Evolutionary conservation across 2,888 invertebrate genomes (phyloP), one percentile per base, ranked within the genome.

Genomic region (Abscondita cerata): DNA sequence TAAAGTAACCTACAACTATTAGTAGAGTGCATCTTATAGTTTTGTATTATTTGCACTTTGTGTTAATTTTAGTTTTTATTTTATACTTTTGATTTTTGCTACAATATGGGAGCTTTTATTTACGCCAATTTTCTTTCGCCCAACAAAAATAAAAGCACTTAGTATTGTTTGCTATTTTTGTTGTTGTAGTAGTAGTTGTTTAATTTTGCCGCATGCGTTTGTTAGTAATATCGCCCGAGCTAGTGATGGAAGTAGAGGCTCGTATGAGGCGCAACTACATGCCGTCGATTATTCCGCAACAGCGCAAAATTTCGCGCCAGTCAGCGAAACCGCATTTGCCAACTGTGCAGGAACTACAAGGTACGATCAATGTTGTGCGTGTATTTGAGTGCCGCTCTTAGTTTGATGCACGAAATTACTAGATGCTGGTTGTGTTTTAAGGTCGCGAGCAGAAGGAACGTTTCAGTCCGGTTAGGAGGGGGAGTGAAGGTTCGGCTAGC

Each of bases 391-490:
- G 33, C n/a, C n/a, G 4, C 25, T 2, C 6, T 4, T 25, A 2
- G 2, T 25, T 25, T 25, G 2, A 4, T 25, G 6, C 25, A 25
- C 25, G 25, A 4, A 25, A 25, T 6, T 25, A 25, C 25, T 4
- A 25, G 31, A 41, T 2, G 5, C 34, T 16, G 16, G 18, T 13
- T 20, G 34, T 3, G 6, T 33, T 58, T 11, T 62, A 67, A 87
- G 87, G 86, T 4, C 83, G 87, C 1, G 87, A 87, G 64, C 86
- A 85, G 73, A 81, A 81, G 68, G 94, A 94, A 77, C 82, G 96
- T 15, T 96, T 93, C 78, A 95, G 95, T 66, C 96, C 96, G 0
- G 95, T 96, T 11, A 86, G 97, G 1, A 85, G 96, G 67, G 95
- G 95, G 6, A 92, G 92, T 64, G 96, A 96, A 78, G 91, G 92